These are phyloP conservation scores for Micrastur ruficollis DNA, from an alignment of 2,797 vertebrate genomes.

Conservation along the genomic window DNA sequence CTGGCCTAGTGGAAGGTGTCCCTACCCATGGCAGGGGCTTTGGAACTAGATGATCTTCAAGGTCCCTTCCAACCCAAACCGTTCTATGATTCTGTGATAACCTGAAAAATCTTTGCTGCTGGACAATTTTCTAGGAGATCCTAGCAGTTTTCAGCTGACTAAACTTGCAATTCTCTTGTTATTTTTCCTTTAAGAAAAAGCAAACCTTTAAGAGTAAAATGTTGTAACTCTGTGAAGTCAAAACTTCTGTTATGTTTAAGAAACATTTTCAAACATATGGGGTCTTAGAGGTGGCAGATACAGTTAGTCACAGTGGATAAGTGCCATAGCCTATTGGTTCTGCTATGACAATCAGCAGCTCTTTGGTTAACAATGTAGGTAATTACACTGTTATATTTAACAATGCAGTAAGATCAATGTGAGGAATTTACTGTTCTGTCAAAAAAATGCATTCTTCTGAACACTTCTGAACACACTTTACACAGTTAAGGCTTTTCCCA, in stretches of 20 bases:
- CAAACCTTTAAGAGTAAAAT: not conserved
- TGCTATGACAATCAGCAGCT: not conserved
- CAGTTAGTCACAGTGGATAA: constrained; percentile 49
- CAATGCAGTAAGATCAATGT: not conserved
- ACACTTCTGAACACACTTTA: not conserved
- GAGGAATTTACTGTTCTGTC: not conserved
- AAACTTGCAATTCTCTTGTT: not conserved
- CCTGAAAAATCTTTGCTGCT: not conserved
- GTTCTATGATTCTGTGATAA: not conserved
- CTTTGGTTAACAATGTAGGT: not conserved
- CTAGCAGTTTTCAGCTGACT: not conserved
- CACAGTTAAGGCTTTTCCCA: not conserved
- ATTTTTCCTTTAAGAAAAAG: not conserved
- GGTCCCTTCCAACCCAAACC: not conserved
- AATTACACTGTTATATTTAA: not conserved
- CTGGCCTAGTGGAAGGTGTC: not conserved
- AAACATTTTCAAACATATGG: not conserved
- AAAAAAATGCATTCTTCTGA: not conserved
- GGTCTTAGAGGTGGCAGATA: not conserved
- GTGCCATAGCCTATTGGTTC: constrained; percentile 20
- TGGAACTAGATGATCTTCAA: not conserved
- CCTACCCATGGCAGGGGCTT: not conserved
- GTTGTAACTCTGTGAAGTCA: not conserved
- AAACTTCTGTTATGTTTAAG: not conserved
- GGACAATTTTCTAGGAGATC: not conserved